Evolutionary conservation across 2,888 invertebrate species (phyloP).

Genomic region (Dicyrtomina minuta): DNA sequence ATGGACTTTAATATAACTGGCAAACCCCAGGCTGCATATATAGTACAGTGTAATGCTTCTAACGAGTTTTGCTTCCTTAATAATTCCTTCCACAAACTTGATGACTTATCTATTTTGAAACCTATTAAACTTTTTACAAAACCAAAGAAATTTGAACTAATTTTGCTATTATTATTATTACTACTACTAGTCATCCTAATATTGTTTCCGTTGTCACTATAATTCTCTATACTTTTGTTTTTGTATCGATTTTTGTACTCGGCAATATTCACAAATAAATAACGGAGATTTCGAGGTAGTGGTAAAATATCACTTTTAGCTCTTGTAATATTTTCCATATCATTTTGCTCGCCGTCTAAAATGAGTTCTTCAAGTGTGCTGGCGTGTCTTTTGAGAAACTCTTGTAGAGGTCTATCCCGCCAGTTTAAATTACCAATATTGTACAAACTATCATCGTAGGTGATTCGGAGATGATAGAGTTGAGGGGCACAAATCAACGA

Average conservation of each 20-base stretch:
- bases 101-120: background rate
- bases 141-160: too few species aligned
- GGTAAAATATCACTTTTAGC: background rate
- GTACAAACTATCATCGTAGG: slow-evolving; percentile 8
- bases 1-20: background rate
- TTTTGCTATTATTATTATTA: too few species aligned
- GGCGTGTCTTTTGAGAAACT: slow-evolving; percentile 8
- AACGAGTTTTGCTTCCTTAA: background rate
- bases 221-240: background rate
- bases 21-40: slow-evolving; percentile 15
- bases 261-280: slow-evolving; percentile 10
- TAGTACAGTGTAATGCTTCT: slow-evolving; percentile 12
- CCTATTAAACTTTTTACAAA: too few species aligned
- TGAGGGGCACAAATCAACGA: background rate
- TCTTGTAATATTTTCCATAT: background rate
- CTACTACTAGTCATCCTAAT: background rate
- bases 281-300: slow-evolving; percentile 1
- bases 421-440: slow-evolving; percentile 14
- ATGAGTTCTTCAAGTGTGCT: background rate
- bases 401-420: slow-evolving; percentile 1
- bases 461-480: background rate
- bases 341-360: slow-evolving; percentile 16
- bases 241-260: slow-evolving; percentile 2
- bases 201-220: background rate
- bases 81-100: slow-evolving; percentile 4